These are phyloP conservation scores for Prinia subflava DNA, from an alignment of 2,113 vertebrate genomes.

Conservation along the genomic window DNA sequence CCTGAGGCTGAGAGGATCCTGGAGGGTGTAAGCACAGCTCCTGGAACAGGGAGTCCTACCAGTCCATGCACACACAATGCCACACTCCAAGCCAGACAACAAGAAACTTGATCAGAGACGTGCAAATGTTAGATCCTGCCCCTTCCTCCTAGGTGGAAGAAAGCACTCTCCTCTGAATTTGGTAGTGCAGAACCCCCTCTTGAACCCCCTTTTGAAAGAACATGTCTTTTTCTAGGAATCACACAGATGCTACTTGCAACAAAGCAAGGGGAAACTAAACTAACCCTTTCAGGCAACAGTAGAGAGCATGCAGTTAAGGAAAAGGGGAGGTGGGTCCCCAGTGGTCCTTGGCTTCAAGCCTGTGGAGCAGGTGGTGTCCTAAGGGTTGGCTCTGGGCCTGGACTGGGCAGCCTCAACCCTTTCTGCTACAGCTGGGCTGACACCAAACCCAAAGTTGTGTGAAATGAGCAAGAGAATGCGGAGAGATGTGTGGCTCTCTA, in stretches of 20 bases:
- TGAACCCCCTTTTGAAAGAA: neutral
- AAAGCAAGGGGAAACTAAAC: fast-evolving
- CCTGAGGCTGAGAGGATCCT: neutral
- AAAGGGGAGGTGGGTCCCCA: neutral
- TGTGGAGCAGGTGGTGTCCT: neutral
- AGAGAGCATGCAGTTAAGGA: neutral
- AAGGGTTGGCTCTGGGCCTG: neutral
- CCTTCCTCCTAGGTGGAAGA: neutral
- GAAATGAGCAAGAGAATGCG: neutral
- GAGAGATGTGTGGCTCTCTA: neutral
- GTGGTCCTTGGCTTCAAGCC: neutral
- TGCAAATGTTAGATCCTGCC: neutral
- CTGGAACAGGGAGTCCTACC: neutral
- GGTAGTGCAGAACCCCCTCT: neutral
- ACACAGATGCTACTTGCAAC: neutral
- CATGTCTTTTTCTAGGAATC: neutral
- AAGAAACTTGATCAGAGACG: neutral
- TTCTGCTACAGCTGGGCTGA: neutral
- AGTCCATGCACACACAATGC: neutral
- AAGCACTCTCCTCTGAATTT: neutral
- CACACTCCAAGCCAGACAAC: neutral
- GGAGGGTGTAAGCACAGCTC: neutral
- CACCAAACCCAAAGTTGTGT: neutral
- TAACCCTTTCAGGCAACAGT: neutral
- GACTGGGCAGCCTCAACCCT: neutral